Base-by-base conservation (phyloP, 2,888 invertebrate genomes). In the Crematogaster levior region DNA sequence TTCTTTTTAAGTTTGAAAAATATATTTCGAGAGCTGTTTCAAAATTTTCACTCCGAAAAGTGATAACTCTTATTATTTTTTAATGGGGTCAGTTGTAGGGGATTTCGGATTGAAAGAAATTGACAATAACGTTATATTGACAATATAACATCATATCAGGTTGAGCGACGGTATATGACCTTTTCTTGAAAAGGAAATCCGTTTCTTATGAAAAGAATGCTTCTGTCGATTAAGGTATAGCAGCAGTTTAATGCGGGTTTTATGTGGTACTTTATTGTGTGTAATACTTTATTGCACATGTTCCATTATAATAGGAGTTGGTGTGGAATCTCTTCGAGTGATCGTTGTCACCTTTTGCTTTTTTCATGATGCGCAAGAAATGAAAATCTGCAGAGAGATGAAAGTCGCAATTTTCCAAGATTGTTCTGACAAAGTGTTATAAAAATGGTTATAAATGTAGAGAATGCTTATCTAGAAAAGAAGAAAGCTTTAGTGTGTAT, bases 281-380 rank as follows among this genome's bases (percentile, higher is more conserved):
- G 43, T 77, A 66, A 77, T 34, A 7, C n/a, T 46, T 68, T n/a
- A 68, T 66, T 56, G 56, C 77, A 18, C 18, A 18, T 34, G 51
- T 46, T 24, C 30, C 34, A 7, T 15, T 48, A 61, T 18, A 34
- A 40, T 43, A 40, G 43, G 6, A 56, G 21, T 30, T 12, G n/a
- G 12, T 37, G 24, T 24, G 40, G 40, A 77, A 40, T 56, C 56
- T 34, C 9, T 21, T 24, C 21, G 56, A 18, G 40, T 37, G 21
- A 53, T 43, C n/a, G 40, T 40, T 37, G 24, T 30, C 15, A n/a
- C 30, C 18, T 15, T 75, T 1, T 63, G 40, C 9, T 51, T 34
- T 40, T 48, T 63, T 34, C 18, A 12, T 7, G 24, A 34, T 37
- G 9, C 7, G 1, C 5, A 7, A 24, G 18, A 46, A 37, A 48